Evolutionary conservation across 2,113 vertebrate species (phyloP), one percentile per base, ranked within the genome.

Genomic region (Phalacrocorax pelagicus): DNA sequence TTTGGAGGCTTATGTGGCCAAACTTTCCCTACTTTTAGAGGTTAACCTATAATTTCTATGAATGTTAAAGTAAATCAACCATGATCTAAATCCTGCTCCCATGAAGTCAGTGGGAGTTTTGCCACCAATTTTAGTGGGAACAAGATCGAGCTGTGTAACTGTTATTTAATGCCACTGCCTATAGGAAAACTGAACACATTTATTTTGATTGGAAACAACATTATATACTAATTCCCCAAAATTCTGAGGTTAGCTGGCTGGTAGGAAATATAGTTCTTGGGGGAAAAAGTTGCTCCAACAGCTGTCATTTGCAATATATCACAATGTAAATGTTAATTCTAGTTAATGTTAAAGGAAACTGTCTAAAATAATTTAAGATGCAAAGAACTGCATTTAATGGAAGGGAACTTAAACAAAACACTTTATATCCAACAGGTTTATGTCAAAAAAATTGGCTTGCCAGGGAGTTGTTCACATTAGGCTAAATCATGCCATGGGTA

Each of bases 191-290:
- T 92, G 92, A 95, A 97, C 58, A 29, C 73, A 96, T 94, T 72
- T 91, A 80, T 97, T 96, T 96, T 90, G 49, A 73, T 94, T 97
- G 96, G 96, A 96, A 96, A 80, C n/a, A 94, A 80, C 32, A 47
- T 92, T 92, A 69, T 94, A 80, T 57, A 92, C 89, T 92, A 94
- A 94, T 86, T 90, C 38, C 32, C 21, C 8, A 12, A 82, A 95
- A 95, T 85, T 91, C 73, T 82, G 81, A 92, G 87, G 74, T 95
- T 95, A 87, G 57, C 51, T 85, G n/a, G 42, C 30, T 79, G 22
- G 54, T 93, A 90, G 59, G 14, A 94, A 95, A 92, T 91, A 77
- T 8, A 62, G 46, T 54, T 91, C 91, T 94, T 81, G 66, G 23
- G 91, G 91, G 78, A 65, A 91, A 94, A 91, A 44, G 4, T 94